Conservation (phyloP, 2,113 vertebrate genomes). For the Dendrocopos noguchii region DNA sequence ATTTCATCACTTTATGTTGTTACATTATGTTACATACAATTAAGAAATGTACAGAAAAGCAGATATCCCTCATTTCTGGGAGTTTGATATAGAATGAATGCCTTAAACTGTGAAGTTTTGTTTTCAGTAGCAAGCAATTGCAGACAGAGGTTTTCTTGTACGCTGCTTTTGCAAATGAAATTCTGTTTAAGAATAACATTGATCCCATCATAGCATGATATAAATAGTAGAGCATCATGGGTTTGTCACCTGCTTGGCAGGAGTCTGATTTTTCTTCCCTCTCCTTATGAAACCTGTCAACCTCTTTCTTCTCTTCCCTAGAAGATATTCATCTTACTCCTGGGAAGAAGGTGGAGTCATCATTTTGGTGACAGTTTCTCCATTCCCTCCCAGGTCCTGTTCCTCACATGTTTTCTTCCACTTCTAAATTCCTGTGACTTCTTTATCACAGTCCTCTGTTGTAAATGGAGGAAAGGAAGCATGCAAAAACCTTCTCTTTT, state of each 20-base stretch:
- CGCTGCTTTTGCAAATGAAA: neutral
- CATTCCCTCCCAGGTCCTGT: neutral
- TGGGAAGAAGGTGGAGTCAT: neutral
- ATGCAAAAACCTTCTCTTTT: neutral
- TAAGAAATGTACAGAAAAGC: neutral
- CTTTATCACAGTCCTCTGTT: neutral
- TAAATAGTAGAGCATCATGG: neutral
- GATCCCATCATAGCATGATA: neutral
- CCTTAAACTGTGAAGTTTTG: neutral
- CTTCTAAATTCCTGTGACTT: neutral
- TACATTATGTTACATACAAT: neutral
- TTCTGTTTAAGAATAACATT: neutral
- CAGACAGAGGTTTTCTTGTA: neutral
- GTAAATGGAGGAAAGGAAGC: neutral
- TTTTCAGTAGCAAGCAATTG: neutral
- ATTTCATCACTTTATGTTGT: neutral
- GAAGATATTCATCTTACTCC: neutral
- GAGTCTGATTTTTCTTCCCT: neutral
- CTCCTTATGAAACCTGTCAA: neutral
- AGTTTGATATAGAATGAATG: neutral
- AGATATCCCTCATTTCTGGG: neutral
- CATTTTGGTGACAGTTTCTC: constrained; percentile 20
- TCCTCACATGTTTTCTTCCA: neutral
- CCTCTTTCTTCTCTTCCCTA: neutral
- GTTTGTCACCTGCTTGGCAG: neutral